A percentile compares a stretch with the other conserved stretches of the same genome.
Evolutionary conservation across 1,140 invertebrate species (phyloP).

Genomic region (Proctacanthus coquilletti): DNA sequence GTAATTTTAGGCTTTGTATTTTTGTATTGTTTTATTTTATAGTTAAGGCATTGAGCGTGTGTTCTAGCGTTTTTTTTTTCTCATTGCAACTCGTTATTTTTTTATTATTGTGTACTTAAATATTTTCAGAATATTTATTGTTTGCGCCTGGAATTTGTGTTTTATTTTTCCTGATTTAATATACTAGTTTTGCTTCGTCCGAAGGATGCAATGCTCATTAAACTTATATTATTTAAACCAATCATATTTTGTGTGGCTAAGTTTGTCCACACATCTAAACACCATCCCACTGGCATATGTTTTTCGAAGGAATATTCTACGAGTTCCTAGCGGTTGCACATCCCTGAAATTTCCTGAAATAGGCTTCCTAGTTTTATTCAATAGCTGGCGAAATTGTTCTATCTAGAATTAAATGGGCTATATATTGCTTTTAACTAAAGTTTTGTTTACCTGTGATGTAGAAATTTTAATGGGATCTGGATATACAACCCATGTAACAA

Average conservation of each 20-base stretch:
- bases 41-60: no score
- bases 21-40: no score
- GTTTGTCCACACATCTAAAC: conserved; percentile 32
- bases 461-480: conserved; percentile 58
- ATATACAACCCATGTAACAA: conserved; percentile 80
- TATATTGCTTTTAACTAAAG: conserved; percentile 2
- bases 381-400: conserved; percentile 38
- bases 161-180: no score
- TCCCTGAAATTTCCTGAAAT: conserved; percentile 36
- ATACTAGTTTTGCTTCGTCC: no score
- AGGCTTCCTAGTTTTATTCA: conserved; percentile 32
- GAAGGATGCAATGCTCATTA: no score
- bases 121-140: no score
- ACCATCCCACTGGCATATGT: conserved; percentile 32
- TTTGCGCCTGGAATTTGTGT: no score
- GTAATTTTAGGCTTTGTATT: no score
- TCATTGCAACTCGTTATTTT: no score
- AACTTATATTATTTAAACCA: no score
- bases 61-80: no score
- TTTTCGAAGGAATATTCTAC: conserved; percentile 35
- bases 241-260: conserved; percentile 36
- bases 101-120: no score
- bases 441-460: conserved; percentile 44
- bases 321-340: conserved; percentile 36
- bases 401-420: conserved; percentile 25